Evolutionary conservation across 2,113 vertebrate species (phyloP).

Genomic region (Phocoena phocoena): DNA sequence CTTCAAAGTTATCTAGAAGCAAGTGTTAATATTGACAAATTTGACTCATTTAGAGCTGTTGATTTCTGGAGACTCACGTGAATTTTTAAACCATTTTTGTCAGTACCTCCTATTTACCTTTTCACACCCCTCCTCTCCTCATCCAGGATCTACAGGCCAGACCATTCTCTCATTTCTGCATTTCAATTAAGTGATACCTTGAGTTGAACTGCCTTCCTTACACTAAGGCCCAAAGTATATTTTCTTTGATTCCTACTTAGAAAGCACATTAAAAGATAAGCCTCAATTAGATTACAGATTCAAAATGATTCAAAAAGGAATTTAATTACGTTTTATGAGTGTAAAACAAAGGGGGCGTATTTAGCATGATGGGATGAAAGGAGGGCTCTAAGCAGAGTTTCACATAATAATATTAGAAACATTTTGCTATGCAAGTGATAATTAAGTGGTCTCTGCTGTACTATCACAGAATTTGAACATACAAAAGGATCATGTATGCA

Average conservation of each 20-base stretch:
- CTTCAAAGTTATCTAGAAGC: background rate
- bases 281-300: background rate
- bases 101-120: background rate
- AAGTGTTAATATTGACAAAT: background rate
- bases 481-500: background rate
- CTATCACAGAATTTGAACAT: constrained; percentile 9
- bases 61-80: background rate
- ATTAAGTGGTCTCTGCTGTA: constrained; percentile 45
- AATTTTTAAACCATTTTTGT: background rate
- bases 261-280: constrained; percentile 49
- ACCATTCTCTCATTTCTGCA: background rate
- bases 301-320: constrained; percentile 51
- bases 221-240: constrained; percentile 7
- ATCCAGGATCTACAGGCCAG: background rate
- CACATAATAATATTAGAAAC: constrained; percentile 29
- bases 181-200: constrained; percentile 6
- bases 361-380: constrained; percentile 50
- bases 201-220: background rate
- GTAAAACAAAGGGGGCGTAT: background rate
- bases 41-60: background rate
- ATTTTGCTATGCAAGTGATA: constrained; percentile 24
- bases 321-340: constrained; percentile 57
- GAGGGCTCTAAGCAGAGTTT: constrained; percentile 31
- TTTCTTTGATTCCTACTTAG: constrained; percentile 57
- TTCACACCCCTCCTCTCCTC: background rate